Conservation (phyloP, 1,140 invertebrate genomes). For the Apis cerana region DNA sequence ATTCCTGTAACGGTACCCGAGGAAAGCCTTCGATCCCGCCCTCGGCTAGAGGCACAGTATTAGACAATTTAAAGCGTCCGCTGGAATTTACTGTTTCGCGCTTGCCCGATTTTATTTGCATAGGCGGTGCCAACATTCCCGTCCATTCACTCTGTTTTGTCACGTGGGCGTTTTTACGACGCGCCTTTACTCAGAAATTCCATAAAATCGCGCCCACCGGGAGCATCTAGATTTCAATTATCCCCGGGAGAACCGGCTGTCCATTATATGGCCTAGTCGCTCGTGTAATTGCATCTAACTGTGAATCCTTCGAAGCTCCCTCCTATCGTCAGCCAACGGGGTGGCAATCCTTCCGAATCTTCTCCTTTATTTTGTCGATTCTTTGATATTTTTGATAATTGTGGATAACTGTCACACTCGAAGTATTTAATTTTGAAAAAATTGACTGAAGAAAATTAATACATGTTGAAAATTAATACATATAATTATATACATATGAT, state of each 20-base stretch:
- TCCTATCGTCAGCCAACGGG: neutral
- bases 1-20: slow-evolving; percentile 53
- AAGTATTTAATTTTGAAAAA: too few relatives aligned
- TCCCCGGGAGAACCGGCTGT: slow-evolving; percentile 64
- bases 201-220: slow-evolving; percentile 61
- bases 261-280: slow-evolving; percentile 71
- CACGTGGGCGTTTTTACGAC: slow-evolving; percentile 61
- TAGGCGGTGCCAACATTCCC: slow-evolving; percentile 20
- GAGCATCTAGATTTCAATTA: slow-evolving; percentile 76
- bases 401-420: too few relatives aligned
- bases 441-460: too few relatives aligned
- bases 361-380: neutral
- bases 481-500: too few relatives aligned
- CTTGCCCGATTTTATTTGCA: slow-evolving; percentile 62
- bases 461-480: too few relatives aligned
- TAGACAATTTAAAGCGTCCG: slow-evolving; percentile 48
- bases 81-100: slow-evolving; percentile 55
- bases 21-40: slow-evolving; percentile 30
- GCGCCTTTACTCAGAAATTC: slow-evolving; percentile 58
- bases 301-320: slow-evolving; percentile 55
- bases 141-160: slow-evolving; percentile 48
- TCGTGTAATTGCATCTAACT: slow-evolving; percentile 75
- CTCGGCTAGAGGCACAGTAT: slow-evolving; percentile 42
- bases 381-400: too few relatives aligned
- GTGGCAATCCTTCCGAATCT: neutral